phyloP scores from a whole-genome alignment of 2,888 invertebrate genomes.

The Orthonychiurus folsomi region DNA sequence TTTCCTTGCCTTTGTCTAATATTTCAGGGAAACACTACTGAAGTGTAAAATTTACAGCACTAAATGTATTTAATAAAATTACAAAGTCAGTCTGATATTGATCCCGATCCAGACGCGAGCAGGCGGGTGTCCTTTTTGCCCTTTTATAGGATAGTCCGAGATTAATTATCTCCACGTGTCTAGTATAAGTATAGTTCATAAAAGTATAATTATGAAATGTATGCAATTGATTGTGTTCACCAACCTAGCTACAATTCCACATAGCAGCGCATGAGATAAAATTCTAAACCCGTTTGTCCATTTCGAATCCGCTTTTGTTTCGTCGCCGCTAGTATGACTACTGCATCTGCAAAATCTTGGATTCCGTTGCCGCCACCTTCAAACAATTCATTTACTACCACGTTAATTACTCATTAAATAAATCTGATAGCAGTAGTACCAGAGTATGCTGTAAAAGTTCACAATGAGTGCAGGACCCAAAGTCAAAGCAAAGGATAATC shows the following conservation, averaged over 20 bases:
- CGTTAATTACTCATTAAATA: too few relatives aligned
- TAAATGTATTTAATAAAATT: too few relatives aligned
- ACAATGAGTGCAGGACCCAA: slow-evolving; percentile 4
- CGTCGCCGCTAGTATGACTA: too few relatives aligned
- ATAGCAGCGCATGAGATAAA: not conserved
- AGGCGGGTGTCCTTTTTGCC: not conserved
- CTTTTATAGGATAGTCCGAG: not conserved
- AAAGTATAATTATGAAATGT: not conserved
- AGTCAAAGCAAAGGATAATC: not conserved
- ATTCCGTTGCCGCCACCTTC: too few relatives aligned
- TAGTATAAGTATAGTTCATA: too few relatives aligned
- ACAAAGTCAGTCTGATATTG: not conserved
- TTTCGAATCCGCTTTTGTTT: too few relatives aligned
- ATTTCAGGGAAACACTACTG: not conserved
- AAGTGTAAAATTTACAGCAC: not conserved
- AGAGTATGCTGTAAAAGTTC: slow-evolving; percentile 1
- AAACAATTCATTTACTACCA: too few relatives aligned
- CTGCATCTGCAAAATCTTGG: too few relatives aligned
- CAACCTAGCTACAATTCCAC: not conserved
- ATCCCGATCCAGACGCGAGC: not conserved
- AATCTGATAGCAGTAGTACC: too few relatives aligned
- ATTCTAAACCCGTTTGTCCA: too few relatives aligned
- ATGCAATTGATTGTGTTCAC: not conserved
- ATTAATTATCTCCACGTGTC: not conserved
- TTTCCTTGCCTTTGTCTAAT: slow-evolving; percentile 1